Evolutionary conservation across 2,797 vertebrate genomes (phyloP).

Genomic region (Poecilia wingei): DNA sequence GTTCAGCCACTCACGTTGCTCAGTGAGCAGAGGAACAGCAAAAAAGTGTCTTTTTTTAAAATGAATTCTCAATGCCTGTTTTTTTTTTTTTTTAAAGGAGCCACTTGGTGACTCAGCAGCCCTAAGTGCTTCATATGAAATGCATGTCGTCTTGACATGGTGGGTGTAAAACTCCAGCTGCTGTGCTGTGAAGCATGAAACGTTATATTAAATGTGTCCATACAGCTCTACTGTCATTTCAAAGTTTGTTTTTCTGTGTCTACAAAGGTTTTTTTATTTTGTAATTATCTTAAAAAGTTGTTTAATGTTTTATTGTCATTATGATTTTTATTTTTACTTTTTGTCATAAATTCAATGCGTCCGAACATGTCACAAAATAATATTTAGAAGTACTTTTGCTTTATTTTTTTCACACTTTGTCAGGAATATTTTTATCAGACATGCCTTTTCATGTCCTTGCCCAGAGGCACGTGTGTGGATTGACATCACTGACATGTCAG

Average conservation of each 20-base stretch:
- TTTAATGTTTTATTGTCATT: not conserved
- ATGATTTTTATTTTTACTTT: not conserved
- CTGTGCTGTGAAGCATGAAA: constrained; percentile 4
- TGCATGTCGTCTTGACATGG: constrained; percentile 47
- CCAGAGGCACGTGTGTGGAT: not conserved
- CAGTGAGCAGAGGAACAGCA: constrained; percentile 29
- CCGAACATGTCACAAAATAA: not conserved
- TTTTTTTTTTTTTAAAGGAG: constrained; percentile 23
- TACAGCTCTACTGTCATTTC: not conserved
- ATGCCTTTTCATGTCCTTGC: not conserved
- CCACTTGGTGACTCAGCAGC: constrained; percentile 58
- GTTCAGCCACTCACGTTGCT: constrained; percentile 41
- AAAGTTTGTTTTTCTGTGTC: not conserved
- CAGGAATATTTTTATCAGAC: not conserved
- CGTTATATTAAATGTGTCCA: not conserved
- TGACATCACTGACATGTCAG: not conserved
- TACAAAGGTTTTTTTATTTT: not conserved
- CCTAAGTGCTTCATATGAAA: constrained; percentile 52
- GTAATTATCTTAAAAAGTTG: not conserved
- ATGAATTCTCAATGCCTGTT: constrained; percentile 17
- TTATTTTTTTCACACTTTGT: not conserved
- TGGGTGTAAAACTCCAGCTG: constrained; percentile 28
- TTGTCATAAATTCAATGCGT: not conserved
- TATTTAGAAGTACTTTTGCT: not conserved
- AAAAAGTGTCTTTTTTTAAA: constrained; percentile 18